Evolutionary conservation across 2,888 invertebrate species (phyloP).

Genomic region (Hemistola chrysoprasaria): DNA sequence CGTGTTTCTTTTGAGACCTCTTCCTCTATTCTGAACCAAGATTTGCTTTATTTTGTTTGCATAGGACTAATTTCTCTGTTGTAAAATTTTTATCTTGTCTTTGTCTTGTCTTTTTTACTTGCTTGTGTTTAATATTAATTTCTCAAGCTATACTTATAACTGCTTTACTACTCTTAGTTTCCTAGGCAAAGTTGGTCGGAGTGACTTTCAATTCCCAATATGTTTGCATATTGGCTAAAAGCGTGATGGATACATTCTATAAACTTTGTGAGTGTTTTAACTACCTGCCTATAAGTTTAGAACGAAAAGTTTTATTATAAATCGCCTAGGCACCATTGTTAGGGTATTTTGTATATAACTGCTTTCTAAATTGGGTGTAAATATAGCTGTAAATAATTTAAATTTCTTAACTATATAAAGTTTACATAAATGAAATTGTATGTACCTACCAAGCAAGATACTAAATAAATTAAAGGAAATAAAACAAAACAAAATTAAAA

Average conservation of each 20-base stretch:
- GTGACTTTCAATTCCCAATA: conserved; percentile 56
- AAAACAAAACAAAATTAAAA: conserved; percentile 76
- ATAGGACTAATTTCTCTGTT: too few species aligned
- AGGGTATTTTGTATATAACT: too few species aligned
- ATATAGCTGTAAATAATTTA: too few species aligned
- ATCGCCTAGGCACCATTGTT: conserved; percentile 8
- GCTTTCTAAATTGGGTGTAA: too few species aligned
- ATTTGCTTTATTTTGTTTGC: too few species aligned
- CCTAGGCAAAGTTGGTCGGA: conserved; percentile 28
- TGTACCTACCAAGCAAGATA: background rate
- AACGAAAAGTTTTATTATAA: conserved; percentile 25
- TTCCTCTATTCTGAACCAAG: too few species aligned
- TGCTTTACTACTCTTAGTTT: conserved; percentile 24
- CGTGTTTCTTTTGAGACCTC: background rate
- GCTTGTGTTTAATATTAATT: too few species aligned
- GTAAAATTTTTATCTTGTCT: too few species aligned
- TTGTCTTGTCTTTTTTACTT: too few species aligned
- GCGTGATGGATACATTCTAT: conserved; percentile 33
- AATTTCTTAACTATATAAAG: too few species aligned
- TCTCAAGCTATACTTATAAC: too few species aligned
- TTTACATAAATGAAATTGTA: too few species aligned
- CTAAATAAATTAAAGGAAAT: conserved; percentile 47
- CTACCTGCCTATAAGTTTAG: conserved; percentile 31
- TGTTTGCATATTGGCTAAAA: conserved; percentile 52
- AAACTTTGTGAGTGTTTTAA: conserved; percentile 33